Evolutionary conservation across 2,797 vertebrate genomes (phyloP), one percentile per base, ranked within the genome.

Genomic region (Muscicapa comitata): DNA sequence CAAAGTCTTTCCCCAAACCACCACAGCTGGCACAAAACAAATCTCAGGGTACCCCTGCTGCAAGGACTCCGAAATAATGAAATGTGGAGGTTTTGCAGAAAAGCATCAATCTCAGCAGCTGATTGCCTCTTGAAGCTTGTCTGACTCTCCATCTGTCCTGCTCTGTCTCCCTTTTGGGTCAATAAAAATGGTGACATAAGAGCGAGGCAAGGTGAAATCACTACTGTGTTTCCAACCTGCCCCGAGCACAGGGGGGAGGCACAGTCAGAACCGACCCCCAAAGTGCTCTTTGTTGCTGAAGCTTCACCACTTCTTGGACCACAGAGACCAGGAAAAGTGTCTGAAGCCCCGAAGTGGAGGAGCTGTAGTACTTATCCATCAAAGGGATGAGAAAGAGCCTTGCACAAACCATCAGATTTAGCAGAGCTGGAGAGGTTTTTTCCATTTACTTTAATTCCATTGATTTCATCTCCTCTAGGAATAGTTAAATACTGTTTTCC

Each of bases 141-240:
- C 61, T 26, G 51, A 13, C 23, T 11, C 24, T 21, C 29, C 37
- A 25, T 7, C 28, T 16, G 24, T 20, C 33, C 74, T 42, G 26
- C 42, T 38, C 26, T 47, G 37, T 10, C 11, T 25, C 40, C 20
- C 28, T 61, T 29, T 47, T 0, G 0, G 4, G 28, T n/a, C 55
- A 31, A 42, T 45, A 45, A 45, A 20, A 20, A 45, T 45, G 47
- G 10, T 45, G 38, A 33, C 2, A 2, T 5, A 29, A 31, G 42
- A 83, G 5, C 25, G 18, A 2, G 17, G 45, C 0, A 2, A 73
- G 10, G 4, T 70, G 29, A n/a, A 35, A 37, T 28, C 11, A 23
- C 5, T 35, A 38, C 15, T 16, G 10, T 13, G 12, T 16, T 12
- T 62, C 40, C 17, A 43, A 21, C 19, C n/a, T 40, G 23, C 21